Evolutionary conservation across 92 coral and sea anemone species (phyloP), one percentile per base, ranked within the genome.

Genomic region (Zoanthus gigantus): DNA sequence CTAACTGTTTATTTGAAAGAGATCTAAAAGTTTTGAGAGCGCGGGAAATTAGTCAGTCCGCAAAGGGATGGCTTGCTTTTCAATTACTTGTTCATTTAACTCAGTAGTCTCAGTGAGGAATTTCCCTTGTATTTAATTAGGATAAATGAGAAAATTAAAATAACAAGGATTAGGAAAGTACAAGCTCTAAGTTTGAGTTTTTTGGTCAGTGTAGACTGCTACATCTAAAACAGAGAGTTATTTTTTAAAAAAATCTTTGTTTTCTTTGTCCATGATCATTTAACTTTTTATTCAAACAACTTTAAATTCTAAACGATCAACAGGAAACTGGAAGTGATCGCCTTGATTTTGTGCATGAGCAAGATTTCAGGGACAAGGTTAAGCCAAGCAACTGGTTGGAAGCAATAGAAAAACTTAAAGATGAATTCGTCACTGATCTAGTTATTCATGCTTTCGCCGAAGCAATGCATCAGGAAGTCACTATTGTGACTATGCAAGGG

Each of bases 401-500:
- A 60, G 76, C 85, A 11, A 65, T 87, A 34, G 46, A 87, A 63
- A 87, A 87, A 78, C 66, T 87, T 34, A 77, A 80, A 46, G 52
- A 87, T 31, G 67, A 84, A 44, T 84, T 71, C 75, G 88, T 84
- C 66, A 84, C 88, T 9, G 88, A 84, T 66, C 78, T 60, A 63
- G 63, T 87, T 46, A 42, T 87, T 77, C 83, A 77, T 67, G 50
- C 90, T 11, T 87, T 87, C 61, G 90, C 86, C 31, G 82, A 87
- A 72, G 29, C 58, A n/a, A 28, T 87, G 83, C 69, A 87, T 69
- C 69, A 14, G 74, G 45, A 77, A 61, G 79, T 87, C 63, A 76
- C 79, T n/a, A 71, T 87, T 61, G 90, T 87, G 77, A 87, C 90
- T 77, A 84, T 87, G 23, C 90, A 78, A 58, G 90, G 90, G 90